A percentile compares a stretch with the other conserved stretches of the same genome.
Evolutionary conservation across 1,140 invertebrate genomes (phyloP).

Genomic region (Oncopodura yosiiana): DNA sequence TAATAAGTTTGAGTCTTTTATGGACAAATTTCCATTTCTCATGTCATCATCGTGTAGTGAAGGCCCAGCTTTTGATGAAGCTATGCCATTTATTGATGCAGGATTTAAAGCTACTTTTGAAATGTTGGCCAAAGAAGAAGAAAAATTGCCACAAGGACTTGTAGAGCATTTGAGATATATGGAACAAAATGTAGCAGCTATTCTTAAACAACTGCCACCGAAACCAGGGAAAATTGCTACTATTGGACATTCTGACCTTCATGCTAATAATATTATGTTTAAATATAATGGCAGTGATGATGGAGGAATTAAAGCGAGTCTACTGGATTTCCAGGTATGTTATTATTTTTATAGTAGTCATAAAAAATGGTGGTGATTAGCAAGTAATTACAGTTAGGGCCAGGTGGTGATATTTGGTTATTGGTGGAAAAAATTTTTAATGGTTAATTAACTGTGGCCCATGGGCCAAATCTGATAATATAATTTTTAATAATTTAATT

Average conservation of each 20-base stretch:
- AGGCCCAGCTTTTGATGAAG: neutral
- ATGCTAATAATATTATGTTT: constrained; percentile 11
- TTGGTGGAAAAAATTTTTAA: too few relatives aligned
- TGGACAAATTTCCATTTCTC: constrained; percentile 6
- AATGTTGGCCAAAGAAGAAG: neutral
- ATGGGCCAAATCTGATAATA: too few relatives aligned
- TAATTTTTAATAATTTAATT: too few relatives aligned
- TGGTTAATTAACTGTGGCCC: too few relatives aligned
- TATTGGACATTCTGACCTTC: constrained; percentile 11
- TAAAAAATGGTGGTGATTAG: too few relatives aligned
- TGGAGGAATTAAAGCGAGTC: too few relatives aligned
- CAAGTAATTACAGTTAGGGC: too few relatives aligned
- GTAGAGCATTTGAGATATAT: constrained; percentile 1
- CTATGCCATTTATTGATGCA: constrained; percentile 1
- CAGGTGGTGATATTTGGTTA: too few relatives aligned
- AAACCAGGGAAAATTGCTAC: neutral
- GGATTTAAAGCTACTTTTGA: neutral
- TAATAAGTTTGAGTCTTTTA: neutral
- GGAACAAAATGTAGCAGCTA: neutral
- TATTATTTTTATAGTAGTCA: too few relatives aligned
- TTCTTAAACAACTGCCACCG: neutral
- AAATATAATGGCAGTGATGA: too few relatives aligned
- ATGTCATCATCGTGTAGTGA: neutral
- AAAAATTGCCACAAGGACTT: neutral
- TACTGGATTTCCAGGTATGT: too few relatives aligned